Evolutionary conservation across 1,140 invertebrate species (phyloP).

Genomic region (Plutomurus gul): DNA sequence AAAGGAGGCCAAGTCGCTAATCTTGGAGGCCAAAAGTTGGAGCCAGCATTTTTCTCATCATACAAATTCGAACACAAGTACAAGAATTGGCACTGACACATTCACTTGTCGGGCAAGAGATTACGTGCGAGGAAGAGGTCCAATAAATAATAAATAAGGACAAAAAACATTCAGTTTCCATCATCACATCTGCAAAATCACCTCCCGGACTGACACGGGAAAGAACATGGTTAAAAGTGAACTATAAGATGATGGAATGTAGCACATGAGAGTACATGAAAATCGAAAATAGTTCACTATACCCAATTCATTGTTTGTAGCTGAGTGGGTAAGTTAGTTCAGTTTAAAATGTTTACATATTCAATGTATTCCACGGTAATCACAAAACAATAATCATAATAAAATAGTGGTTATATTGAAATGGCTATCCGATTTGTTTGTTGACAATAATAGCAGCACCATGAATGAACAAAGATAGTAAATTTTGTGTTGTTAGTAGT

Average conservation of each 20-base stretch:
- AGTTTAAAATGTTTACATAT: too few relatives aligned
- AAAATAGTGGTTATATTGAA: too few relatives aligned
- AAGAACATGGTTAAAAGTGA: neutral
- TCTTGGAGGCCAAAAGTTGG: neutral
- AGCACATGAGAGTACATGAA: neutral
- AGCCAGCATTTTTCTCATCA: neutral
- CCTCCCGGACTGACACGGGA: neutral
- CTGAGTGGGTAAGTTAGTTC: too few relatives aligned
- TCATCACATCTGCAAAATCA: slow-evolving; percentile 4
- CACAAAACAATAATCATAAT: too few relatives aligned
- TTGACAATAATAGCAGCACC: neutral
- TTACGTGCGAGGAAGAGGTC: neutral
- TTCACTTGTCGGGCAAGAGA: too few relatives aligned
- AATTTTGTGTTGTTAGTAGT: neutral
- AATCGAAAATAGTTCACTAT: too few relatives aligned
- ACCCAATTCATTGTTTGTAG: too few relatives aligned
- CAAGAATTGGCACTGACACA: too few relatives aligned
- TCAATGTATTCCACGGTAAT: too few relatives aligned
- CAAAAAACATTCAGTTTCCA: neutral
- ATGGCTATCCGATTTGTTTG: too few relatives aligned
- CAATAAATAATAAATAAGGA: neutral
- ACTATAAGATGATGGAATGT: neutral
- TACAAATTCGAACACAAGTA: too few relatives aligned
- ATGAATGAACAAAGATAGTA: neutral
- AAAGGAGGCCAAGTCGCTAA: neutral